Percentiles rank a stretch among this genome's conserved stretches.
Conservation (phyloP, 92 coral and sea anemone species). For the Epizoanthus illoricatus region DNA sequence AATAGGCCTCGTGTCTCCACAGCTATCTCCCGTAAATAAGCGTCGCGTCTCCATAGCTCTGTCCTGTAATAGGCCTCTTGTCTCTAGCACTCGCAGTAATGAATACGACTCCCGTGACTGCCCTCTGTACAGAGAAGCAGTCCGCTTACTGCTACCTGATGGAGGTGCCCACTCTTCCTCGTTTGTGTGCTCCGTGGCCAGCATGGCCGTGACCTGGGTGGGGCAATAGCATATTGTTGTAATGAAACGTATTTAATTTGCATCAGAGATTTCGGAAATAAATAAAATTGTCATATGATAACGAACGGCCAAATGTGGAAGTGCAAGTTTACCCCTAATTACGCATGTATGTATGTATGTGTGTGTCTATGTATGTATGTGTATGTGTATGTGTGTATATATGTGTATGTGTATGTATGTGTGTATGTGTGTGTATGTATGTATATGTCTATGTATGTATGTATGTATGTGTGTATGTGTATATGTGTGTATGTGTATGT, state of each 20-base stretch:
- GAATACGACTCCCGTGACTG: conserved; percentile 9
- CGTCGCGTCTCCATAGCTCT: background rate
- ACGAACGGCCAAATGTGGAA: background rate
- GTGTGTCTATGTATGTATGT: too few relatives aligned
- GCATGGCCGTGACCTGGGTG: conserved; percentile 53
- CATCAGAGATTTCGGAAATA: background rate
- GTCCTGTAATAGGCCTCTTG: background rate
- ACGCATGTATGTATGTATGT: too few relatives aligned
- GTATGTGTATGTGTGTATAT: too few relatives aligned
- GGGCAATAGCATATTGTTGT: background rate
- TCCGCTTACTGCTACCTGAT: conserved; percentile 56
- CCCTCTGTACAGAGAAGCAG: conserved; percentile 23
- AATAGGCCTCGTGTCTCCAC: background rate
- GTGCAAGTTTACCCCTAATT: too few relatives aligned
- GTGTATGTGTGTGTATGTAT: too few relatives aligned
- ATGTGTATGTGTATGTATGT: too few relatives aligned
- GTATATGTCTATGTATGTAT: too few relatives aligned
- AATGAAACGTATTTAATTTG: background rate
- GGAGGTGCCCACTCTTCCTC: conserved; percentile 66
- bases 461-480: too few relatives aligned
- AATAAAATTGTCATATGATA: background rate
- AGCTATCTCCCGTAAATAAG: background rate
- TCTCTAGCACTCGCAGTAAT: background rate
- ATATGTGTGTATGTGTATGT: too few relatives aligned
- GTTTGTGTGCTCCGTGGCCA: conserved; percentile 54